Evolutionary conservation across 1,140 invertebrate species (phyloP).

Genomic region (Varroa destructor): DNA sequence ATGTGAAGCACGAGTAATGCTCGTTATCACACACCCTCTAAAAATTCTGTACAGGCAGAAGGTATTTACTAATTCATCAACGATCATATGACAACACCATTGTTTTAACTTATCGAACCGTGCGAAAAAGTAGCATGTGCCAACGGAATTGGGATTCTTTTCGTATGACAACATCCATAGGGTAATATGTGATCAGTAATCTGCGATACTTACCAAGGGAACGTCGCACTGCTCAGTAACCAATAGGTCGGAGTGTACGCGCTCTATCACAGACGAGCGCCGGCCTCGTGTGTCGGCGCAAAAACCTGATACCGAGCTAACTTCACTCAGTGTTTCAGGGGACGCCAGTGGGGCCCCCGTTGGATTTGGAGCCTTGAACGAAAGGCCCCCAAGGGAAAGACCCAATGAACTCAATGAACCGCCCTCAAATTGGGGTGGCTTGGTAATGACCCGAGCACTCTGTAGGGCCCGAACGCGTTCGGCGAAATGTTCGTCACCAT

Average conservation of each 20-base stretch:
- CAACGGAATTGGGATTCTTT: too few relatives aligned
- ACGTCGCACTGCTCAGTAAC: conserved; percentile 26
- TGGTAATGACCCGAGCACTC: not conserved
- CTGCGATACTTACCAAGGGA: not conserved
- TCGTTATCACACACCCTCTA: too few relatives aligned
- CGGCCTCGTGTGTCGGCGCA: conserved; percentile 8
- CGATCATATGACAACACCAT: too few relatives aligned
- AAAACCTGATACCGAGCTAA: conserved; percentile 46
- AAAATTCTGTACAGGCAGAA: too few relatives aligned
- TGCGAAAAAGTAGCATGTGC: too few relatives aligned
- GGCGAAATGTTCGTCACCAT: conserved; percentile 26
- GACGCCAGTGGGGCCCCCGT: conserved; percentile 58
- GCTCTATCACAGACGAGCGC: conserved; percentile 27
- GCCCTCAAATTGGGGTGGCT: conserved; percentile 11
- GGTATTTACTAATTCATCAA: too few relatives aligned
- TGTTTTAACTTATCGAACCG: too few relatives aligned
- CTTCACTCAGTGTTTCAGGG: conserved; percentile 67
- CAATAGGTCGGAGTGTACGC: conserved; percentile 15
- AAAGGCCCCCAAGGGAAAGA: conserved; percentile 48
- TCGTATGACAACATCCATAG: too few relatives aligned
- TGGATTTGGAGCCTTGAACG: conserved; percentile 24
- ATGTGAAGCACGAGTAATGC: too few relatives aligned
- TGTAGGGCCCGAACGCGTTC: conserved; percentile 17
- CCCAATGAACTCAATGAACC: conserved; percentile 30
- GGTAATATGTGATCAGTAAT: too few relatives aligned